Base-by-base conservation (phyloP, 2,797 vertebrate genomes). In the Fundulus diaphanus region DNA sequence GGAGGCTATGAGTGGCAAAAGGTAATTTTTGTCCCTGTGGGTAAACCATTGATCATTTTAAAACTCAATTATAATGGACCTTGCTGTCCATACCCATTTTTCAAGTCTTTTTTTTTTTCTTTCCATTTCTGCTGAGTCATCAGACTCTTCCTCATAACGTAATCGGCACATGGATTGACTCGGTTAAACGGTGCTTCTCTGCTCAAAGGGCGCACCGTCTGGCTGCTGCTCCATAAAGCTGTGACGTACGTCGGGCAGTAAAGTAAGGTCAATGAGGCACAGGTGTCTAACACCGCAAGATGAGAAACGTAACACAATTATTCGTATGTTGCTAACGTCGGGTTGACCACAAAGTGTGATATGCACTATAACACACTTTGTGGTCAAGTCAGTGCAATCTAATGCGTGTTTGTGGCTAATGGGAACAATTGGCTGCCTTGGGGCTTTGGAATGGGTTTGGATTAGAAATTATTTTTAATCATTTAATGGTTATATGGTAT, bases 231-330 rank as follows among this genome's bases (percentile, higher is more conserved):
- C 9, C 37, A 49, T 33, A 73, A 79, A 88, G 35, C 44, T 33
- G 54, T 68, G 73, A 8, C 2, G 2, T 7, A 40, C 8, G 74
- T 73, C 35, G 1, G 2, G 35, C 51, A 57, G 7, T n/a, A 40
- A 82, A 29, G 63, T n/a, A 13, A 63, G 61, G 20, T 52, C 44
- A 69, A 31, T 1, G 1, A 46, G 56, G 27, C 33, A 44, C 69
- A 75, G 68, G 63, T 79, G 68, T 70, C 68, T 78, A 83, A 88
- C 70, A 77, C 63, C 76, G 44, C 15, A 66, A 77, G 15, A 76
- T 67, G 72, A 65, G 72, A 67, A 76, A 71, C 77, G 66, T 71
- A 92, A 92, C 63, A 52, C 49, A 74, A 85, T 92, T 80, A 82
- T 24, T 63, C n/a, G n/a, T n/a, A n/a, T n/a, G n/a, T n/a, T n/a